Percentiles rank a stretch among this genome's conserved stretches.
These are phyloP conservation scores for Scaptomyza reducta DNA, from an alignment of 2,888 invertebrate species.

Conservation along the genomic window DNA sequence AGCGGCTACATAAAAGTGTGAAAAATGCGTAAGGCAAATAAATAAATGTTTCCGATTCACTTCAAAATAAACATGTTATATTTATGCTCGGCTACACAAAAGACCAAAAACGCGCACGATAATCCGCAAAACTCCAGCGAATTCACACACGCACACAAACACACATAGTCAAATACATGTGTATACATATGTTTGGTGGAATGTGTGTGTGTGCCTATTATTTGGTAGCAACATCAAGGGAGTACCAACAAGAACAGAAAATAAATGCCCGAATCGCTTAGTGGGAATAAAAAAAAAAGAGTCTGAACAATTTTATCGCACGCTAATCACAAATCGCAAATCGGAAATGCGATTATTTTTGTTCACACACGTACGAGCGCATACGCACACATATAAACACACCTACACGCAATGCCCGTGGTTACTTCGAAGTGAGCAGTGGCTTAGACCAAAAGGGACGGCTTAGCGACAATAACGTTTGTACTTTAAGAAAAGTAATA, in stretches of 20 bases:
- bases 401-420: slow-evolving; percentile 2
- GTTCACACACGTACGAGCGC: slow-evolving; percentile 45
- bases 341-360: slow-evolving; percentile 79
- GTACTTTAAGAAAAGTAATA: neutral
- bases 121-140: slow-evolving; percentile 29
- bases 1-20: slow-evolving; percentile 10
- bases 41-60: slow-evolving; percentile 69
- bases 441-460: slow-evolving; percentile 19
- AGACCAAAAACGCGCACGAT: slow-evolving; percentile 26
- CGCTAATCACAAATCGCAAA: slow-evolving; percentile 78
- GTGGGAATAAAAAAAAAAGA: slow-evolving; percentile 13
- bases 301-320: slow-evolving; percentile 62
- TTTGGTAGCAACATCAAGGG: slow-evolving; percentile 16
- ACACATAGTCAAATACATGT: slow-evolving; percentile 9
- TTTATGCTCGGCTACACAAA: slow-evolving; percentile 65
- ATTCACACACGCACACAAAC: slow-evolving; percentile 4
- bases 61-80: slow-evolving; percentile 65
- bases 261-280: slow-evolving; percentile 19
- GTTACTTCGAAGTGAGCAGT: slow-evolving; percentile 18
- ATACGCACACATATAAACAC: slow-evolving; percentile 25
- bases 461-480: neutral
- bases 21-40: slow-evolving; percentile 54
- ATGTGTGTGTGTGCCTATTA: neutral
- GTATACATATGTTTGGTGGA: neutral
- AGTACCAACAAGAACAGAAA: slow-evolving; percentile 6